Conservation (phyloP, 2,888 invertebrate genomes). For the Melieria picta region DNA sequence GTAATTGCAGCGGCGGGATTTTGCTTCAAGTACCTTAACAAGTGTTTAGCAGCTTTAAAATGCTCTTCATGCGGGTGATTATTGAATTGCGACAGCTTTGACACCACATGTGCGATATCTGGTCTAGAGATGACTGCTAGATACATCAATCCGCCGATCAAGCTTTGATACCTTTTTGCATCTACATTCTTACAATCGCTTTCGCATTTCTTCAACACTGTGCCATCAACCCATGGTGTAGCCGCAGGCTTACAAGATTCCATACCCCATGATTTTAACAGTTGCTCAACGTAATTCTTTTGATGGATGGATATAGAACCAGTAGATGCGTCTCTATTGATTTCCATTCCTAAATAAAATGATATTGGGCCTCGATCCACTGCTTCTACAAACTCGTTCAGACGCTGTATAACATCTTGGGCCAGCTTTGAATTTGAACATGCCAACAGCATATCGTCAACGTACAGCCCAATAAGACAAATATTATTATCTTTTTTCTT, state of each 20-base stretch:
- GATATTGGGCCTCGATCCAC: constrained; percentile 32
- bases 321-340: constrained; percentile 28
- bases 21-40: constrained; percentile 36
- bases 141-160: constrained; percentile 33
- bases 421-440: constrained; percentile 5
- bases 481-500: constrained; percentile 8
- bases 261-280: constrained; percentile 33
- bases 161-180: constrained; percentile 32
- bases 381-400: constrained; percentile 29
- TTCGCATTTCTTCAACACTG: constrained; percentile 20
- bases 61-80: constrained; percentile 9
- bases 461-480: constrained; percentile 31
- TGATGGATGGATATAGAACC: constrained; percentile 35
- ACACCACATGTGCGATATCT: constrained; percentile 3
- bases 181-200: neutral
- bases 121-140: constrained; percentile 32
- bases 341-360: constrained; percentile 36
- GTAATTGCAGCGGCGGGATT: constrained; percentile 20
- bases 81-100: constrained; percentile 8
- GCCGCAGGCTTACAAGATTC: constrained; percentile 25
- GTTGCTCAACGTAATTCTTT: constrained; percentile 23
- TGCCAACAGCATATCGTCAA: constrained; percentile 37
- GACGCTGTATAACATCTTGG: neutral
- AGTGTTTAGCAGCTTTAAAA: constrained; percentile 11
- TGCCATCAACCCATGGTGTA: constrained; percentile 30